These are phyloP conservation scores for Armadillidium nasatum DNA, from an alignment of 1,140 invertebrate species.

Conservation along the genomic window DNA sequence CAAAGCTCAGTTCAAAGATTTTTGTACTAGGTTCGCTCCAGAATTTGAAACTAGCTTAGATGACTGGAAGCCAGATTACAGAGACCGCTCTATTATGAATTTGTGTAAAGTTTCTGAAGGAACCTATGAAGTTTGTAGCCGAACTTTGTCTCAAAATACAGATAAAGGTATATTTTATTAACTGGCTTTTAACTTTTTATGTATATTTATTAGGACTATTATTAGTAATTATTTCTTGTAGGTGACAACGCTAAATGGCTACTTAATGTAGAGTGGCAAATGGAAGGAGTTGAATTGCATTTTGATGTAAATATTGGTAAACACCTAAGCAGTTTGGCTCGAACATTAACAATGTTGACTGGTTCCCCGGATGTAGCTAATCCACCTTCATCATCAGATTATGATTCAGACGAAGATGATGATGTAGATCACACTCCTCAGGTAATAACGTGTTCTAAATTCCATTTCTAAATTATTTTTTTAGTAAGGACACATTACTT, in stretches of 20 bases:
- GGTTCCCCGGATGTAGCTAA: conserved; percentile 68
- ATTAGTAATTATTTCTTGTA: conserved; percentile 7
- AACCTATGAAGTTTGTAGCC: conserved; percentile 93
- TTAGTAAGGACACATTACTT: no score
- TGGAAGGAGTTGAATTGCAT: conserved; percentile 98
- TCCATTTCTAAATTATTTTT: no score
- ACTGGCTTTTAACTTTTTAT: neutral
- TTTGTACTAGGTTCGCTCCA: conserved; percentile 67
- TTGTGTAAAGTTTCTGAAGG: conserved; percentile 95
- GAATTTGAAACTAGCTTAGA: conserved; percentile 94
- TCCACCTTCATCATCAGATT: conserved; percentile 55
- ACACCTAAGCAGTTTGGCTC: conserved; percentile 83
- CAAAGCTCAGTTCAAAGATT: conserved; percentile 60
- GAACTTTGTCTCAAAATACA: conserved; percentile 63
- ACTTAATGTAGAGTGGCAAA: conserved; percentile 95
- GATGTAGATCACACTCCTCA: conserved; percentile 49
- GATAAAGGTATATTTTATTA: conserved; percentile 37
- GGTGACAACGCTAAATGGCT: conserved; percentile 95
- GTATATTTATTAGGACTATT: neutral
- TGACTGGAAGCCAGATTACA: conserved; percentile 92
- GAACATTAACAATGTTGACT: conserved; percentile 90
- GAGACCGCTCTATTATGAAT: conserved; percentile 81
- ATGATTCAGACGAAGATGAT: conserved; percentile 43
- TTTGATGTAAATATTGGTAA: conserved; percentile 94
- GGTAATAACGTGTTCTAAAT: conserved; percentile 60